Percentiles rank a stretch among this genome's conserved stretches.
These are phyloP conservation scores for Cheilosia grossa DNA, from an alignment of 2,888 invertebrate genomes.

Conservation along the genomic window DNA sequence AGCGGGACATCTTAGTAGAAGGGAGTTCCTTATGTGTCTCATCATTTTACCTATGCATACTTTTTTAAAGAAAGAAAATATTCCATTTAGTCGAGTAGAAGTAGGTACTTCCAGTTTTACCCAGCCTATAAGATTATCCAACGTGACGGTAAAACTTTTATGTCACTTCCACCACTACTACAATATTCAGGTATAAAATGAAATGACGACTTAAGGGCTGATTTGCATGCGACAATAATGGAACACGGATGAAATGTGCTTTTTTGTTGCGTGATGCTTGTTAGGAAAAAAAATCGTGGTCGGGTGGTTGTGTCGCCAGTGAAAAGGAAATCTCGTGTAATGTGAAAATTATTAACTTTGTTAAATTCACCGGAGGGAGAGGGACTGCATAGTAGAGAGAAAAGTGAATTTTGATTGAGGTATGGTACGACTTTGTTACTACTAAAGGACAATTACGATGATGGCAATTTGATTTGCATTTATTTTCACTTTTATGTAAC, in stretches of 20 bases:
- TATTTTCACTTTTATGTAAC: constrained; percentile 23
- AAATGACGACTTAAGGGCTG: constrained; percentile 65
- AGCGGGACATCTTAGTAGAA: background rate
- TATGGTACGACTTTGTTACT: constrained; percentile 49
- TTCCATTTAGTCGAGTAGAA: background rate
- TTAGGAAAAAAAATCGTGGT: constrained; percentile 29
- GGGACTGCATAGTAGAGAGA: background rate
- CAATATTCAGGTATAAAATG: constrained; percentile 47
- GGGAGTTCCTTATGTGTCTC: constrained; percentile 15
- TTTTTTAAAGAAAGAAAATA: background rate
- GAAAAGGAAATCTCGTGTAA: constrained; percentile 58
- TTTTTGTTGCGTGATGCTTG: constrained; percentile 55
- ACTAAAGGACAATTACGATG: constrained; percentile 51
- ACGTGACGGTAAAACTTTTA: constrained; percentile 42
- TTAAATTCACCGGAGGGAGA: constrained; percentile 34
- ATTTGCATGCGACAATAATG: constrained; percentile 72
- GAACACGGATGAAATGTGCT: constrained; percentile 50
- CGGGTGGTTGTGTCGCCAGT: background rate
- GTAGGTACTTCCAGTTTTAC: background rate
- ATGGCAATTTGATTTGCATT: constrained; percentile 68
- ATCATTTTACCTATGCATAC: constrained; percentile 3
- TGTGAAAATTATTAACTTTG: constrained; percentile 70
- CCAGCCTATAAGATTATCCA: constrained; percentile 26
- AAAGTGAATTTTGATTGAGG: constrained; percentile 70
- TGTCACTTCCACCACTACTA: constrained; percentile 20